phyloP scores from a whole-genome alignment of 2,797 vertebrate species.

The Lerista edwardsae region DNA sequence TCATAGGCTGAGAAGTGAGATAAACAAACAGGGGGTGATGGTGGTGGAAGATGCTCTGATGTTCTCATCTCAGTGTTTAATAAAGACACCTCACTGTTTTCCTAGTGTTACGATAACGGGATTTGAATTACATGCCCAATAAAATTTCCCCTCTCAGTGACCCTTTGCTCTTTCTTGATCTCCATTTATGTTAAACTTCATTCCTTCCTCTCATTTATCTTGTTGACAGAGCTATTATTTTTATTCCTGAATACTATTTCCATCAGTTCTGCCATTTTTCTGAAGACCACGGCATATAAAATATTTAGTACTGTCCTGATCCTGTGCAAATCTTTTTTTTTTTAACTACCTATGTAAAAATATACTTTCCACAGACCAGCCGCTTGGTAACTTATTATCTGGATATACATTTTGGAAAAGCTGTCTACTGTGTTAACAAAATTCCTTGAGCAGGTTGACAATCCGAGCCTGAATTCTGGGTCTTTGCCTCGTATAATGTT shows the following conservation, averaged over 20 bases:
- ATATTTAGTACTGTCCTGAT: neutral
- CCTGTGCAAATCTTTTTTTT: conserved; percentile 31
- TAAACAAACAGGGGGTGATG: conserved; percentile 64
- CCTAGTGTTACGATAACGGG: conserved; percentile 38
- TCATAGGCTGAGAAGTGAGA: conserved; percentile 42
- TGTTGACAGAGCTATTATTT: conserved; percentile 18
- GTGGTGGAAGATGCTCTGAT: conserved; percentile 47
- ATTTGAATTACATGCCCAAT: conserved; percentile 47
- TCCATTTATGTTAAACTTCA: conserved; percentile 27
- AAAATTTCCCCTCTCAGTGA: conserved; percentile 41
- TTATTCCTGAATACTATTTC: conserved; percentile 21
- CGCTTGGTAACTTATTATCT: neutral
- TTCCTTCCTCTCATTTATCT: conserved; percentile 35
- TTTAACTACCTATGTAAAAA: neutral
- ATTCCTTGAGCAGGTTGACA: neutral
- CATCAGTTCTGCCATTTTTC: conserved; percentile 13
- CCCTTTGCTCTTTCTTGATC: conserved; percentile 37
- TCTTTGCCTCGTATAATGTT: neutral
- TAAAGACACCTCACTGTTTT: conserved; percentile 58
- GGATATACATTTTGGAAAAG: conserved; percentile 9
- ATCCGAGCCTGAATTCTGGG: neutral
- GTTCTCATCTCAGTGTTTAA: conserved; percentile 58
- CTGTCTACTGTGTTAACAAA: conserved; percentile 23
- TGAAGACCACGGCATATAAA: neutral
- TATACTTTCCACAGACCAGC: neutral